Evolutionary conservation across 1,140 invertebrate genomes (phyloP), one percentile per base, ranked within the genome.

Genomic region (Prorops nasuta): DNA sequence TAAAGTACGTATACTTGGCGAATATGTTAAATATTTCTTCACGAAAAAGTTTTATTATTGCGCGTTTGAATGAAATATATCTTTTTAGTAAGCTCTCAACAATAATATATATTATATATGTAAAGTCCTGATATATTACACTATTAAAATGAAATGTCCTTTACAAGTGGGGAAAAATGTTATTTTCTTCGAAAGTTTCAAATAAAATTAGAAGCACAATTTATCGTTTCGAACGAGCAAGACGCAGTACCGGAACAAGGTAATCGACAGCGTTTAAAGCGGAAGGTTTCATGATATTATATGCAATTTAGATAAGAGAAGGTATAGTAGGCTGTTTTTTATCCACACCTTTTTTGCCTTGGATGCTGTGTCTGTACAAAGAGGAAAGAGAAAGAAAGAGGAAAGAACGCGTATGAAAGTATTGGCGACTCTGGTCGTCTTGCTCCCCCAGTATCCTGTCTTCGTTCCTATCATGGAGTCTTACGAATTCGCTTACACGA

Each of bases 401-500:
- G 24, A 10, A 28, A 28, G 10, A 10, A 28, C 4, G 24, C 10
- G 10, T 10, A 28, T 4, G 24, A 28, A 10, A 28, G 10, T 28
- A 28, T 28, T 28, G 4, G 24, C 24, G 24, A 28, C 10, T 28
- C 24, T 28, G 4, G 4, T 28, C 24, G 4, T 28, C 24, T 28
- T 10, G 4, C 24, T 28, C 24, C 4, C 24, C 4, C 10, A 4
- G 4, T 28, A 6, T 28, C 24, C 24, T 4, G 4, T 10, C 24
- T 10, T 10, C 10, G 10, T 28, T 10, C 4, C 46, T 39, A 44
- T 42, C 38, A 3, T 1, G 15, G 3, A 14, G 21, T 14, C 31
- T 56, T 46, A 45, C 28, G 28, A 39, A 59, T 50, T 58, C 24
- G 51, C 47, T 58, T 54, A 45, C 31, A 47, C 31, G 16, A 54